Evolutionary conservation across 2,113 vertebrate genomes (phyloP).

Genomic region (Agapornis roseicollis): DNA sequence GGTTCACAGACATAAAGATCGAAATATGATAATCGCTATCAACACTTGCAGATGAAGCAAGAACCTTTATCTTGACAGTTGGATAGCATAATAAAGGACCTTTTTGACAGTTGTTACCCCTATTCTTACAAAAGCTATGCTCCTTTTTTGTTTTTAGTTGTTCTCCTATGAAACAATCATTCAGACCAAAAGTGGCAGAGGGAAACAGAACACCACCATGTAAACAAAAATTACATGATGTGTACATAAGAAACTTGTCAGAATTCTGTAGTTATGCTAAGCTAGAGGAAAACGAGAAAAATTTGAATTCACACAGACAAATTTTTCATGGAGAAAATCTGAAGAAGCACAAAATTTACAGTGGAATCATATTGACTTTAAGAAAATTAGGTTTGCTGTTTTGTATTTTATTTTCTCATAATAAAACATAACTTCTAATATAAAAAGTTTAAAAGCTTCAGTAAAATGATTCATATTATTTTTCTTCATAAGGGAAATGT

Average conservation of each 20-base stretch:
- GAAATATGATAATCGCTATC: neutral
- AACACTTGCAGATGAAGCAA: neutral
- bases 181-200: neutral
- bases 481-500: neutral
- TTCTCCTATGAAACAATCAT: neutral
- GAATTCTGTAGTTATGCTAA: neutral
- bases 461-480: neutral
- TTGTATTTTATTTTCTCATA: neutral
- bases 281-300: neutral
- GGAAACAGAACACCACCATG: neutral
- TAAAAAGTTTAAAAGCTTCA: neutral
- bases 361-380: neutral
- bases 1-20: neutral
- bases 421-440: neutral
- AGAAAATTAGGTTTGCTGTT: neutral
- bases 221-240: neutral
- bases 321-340: neutral
- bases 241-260: neutral
- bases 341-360: neutral
- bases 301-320: neutral
- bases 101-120: fast-evolving
- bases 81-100: neutral
- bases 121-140: neutral
- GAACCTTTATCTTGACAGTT: neutral
- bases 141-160: neutral